Conservation (phyloP, 2,888 invertebrate species). For the Xestia c-nigrum region DNA sequence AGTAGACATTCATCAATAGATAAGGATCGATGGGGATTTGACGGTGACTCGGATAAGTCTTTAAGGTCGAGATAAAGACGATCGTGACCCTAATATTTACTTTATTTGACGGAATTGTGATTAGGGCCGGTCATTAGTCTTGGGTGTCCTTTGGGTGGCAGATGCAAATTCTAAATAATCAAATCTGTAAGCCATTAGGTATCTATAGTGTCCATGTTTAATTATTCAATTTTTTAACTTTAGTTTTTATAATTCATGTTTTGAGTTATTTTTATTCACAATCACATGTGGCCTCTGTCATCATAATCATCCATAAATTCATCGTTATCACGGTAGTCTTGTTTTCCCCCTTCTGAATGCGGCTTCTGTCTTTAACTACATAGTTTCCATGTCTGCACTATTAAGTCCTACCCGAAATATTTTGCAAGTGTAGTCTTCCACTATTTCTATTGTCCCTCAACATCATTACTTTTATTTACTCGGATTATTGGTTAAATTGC, state of each 20-base stretch:
- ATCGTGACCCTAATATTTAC: slow-evolving; percentile 41
- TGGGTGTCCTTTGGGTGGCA: background rate
- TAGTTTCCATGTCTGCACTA: background rate
- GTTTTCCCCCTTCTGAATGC: background rate
- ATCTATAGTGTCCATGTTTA: background rate
- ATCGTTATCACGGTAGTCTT: background rate
- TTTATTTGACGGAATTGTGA: slow-evolving; percentile 14
- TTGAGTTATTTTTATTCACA: background rate
- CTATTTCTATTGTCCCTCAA: background rate
- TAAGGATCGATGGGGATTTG: slow-evolving; percentile 45
- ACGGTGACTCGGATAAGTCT: slow-evolving; percentile 37
- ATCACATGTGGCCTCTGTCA: background rate
- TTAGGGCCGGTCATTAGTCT: background rate
- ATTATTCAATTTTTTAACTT: too few relatives aligned
- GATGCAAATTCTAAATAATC: background rate
- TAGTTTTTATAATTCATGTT: background rate
- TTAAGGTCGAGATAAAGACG: slow-evolving; percentile 51
- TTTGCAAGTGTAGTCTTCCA: background rate
- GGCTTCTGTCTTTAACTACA: background rate
- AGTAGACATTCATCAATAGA: slow-evolving; percentile 34
- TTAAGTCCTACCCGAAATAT: too few relatives aligned
- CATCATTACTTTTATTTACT: background rate
- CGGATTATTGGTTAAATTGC: background rate
- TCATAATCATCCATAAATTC: background rate
- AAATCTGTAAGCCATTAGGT: background rate